phyloP scores from a whole-genome alignment of 2,113 vertebrate genomes.

The Pantherophis guttatus region DNA sequence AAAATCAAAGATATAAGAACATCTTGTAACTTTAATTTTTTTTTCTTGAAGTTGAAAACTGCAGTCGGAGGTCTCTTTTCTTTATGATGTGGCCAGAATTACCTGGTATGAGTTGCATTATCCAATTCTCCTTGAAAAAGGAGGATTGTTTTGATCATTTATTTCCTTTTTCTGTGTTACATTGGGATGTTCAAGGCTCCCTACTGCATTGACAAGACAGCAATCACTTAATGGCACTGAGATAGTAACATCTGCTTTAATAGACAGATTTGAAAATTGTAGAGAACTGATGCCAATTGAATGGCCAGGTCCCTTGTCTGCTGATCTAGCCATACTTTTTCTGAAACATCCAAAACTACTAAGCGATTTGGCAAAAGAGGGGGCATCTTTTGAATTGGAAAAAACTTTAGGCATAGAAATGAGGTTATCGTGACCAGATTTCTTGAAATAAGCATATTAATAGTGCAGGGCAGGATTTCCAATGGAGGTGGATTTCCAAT shows the following conservation, averaged over 20 bases:
- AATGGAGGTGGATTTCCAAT: neutral
- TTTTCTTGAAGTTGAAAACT: slow-evolving; percentile 67
- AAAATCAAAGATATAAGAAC: slow-evolving; percentile 69
- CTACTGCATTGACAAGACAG: slow-evolving; percentile 48
- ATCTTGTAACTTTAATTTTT: slow-evolving; percentile 62
- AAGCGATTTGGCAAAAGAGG: neutral
- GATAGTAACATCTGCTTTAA: slow-evolving; percentile 31
- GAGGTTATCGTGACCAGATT: neutral
- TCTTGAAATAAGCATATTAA: neutral
- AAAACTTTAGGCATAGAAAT: neutral
- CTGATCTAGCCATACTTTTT: neutral
- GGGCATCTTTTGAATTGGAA: neutral
- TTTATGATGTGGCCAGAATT: slow-evolving; percentile 55
- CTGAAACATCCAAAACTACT: neutral
- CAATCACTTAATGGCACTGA: slow-evolving; percentile 57
- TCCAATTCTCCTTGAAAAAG: slow-evolving; percentile 43
- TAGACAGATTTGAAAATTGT: neutral
- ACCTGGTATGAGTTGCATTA: slow-evolving; percentile 61
- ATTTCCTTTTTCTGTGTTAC: slow-evolving; percentile 23
- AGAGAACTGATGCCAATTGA: neutral
- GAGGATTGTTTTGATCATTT: slow-evolving; percentile 24
- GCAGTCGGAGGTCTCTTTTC: slow-evolving; percentile 58
- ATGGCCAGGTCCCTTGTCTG: neutral
- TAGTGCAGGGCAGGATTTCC: neutral
- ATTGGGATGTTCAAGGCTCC: slow-evolving; percentile 50